Evolutionary conservation across 2,888 invertebrate genomes (phyloP).

Genomic region (Cryptus armator): DNA sequence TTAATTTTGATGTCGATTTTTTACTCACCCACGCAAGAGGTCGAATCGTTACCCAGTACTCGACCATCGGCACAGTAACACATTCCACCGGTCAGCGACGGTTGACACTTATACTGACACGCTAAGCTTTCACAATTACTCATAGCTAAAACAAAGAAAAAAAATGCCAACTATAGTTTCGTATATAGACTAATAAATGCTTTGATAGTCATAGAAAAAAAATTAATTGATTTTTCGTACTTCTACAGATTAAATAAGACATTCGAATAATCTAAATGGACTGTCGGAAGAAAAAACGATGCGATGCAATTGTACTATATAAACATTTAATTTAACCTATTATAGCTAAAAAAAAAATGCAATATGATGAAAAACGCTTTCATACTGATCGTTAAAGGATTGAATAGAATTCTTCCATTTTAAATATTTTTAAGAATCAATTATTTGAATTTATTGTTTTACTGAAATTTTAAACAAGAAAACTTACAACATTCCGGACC

Average conservation of each 20-base stretch:
- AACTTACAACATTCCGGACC: conserved; percentile 95
- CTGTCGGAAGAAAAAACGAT: no score
- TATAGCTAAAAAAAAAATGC: no score
- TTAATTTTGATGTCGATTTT: background rate
- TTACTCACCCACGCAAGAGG: conserved; percentile 91
- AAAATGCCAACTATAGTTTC: conserved; percentile 3
- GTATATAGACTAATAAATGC: background rate
- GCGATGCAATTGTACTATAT: background rate
- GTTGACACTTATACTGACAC: conserved; percentile 96
- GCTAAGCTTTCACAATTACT: conserved; percentile 93
- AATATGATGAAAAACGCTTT: no score
- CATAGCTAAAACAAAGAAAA: conserved; percentile 87
- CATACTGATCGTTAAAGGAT: no score
- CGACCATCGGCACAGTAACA: conserved; percentile 96
- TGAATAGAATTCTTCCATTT: no score
- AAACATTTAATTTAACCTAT: background rate
- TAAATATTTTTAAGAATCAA: no score
- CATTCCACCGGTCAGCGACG: conserved; percentile 94
- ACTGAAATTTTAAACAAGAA: background rate
- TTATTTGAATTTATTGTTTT: no score
- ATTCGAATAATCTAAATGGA: no score
- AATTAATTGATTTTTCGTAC: no score
- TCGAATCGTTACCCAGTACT: conserved; percentile 92
- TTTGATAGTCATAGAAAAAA: no score
- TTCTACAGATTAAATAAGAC: no score